Evolutionary conservation across 92 coral and sea anemone species (phyloP), one percentile per base, ranked within the genome.

Genomic region (Zoanthus sociatus): DNA sequence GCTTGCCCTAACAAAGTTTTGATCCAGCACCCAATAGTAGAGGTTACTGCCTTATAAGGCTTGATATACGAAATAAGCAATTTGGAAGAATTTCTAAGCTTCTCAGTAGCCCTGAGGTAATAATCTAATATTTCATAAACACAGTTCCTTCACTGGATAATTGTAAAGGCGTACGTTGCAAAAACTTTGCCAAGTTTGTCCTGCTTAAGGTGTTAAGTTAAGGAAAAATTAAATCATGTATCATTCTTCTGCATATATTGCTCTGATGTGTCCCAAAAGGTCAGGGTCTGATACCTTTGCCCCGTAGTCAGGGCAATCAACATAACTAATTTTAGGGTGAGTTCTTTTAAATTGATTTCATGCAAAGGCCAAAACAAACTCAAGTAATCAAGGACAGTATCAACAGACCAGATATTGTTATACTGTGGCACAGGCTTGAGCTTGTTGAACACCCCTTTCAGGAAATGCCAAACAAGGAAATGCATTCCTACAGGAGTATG

Each of bases 181-280:
- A 87, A 92, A 3, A 87, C 95, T 12, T 84, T 83, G 30, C 95
- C 95, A 33, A 91, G 93, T 46, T 82, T 37, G 72, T 90, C 93
- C 75, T 93, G 93, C 84, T 93, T 88, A 48, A 93, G 32, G 47
- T 83, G 26, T 26, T 26, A 0, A 26, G 26, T 0, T 26, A 26
- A 26, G 30, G 67, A 82, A 77, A 92, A 92, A 75, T 15, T 46
- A 66, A 78, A 90, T 73, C 68, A 92, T 72, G 48, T 5, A 37
- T 47, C 70, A 63, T 87, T 53, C 33, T 83, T 45, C 46, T 91
- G 87, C 87, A 31, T 89, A 53, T 5, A 60, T n/a, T 47, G 77
- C 91, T 76, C 92, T 26, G 26, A 89, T 26, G 61, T 87, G 64
- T 79, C 93, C 63, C 90, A 56, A n/a, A 69, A 73, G 0, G 89